Percentiles rank a stretch among this genome's conserved stretches.
Conservation (phyloP, 2,888 invertebrate genomes). For the Stegana nigrithorax region DNA sequence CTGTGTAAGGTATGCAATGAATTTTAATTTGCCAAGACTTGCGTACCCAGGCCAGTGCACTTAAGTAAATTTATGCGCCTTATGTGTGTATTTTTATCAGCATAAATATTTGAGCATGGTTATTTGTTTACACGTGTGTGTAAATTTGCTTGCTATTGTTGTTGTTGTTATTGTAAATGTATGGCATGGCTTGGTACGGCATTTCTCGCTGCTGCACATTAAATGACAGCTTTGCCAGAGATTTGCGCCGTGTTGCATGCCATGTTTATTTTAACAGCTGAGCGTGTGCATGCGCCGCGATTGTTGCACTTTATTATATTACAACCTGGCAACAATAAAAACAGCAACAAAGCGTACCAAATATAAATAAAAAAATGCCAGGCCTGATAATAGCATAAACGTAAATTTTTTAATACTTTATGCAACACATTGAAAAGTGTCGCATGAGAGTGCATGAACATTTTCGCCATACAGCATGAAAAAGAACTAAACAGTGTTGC, state of each 20-base stretch:
- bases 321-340: no score
- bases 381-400: no score
- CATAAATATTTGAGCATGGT: slow-evolving; percentile 43
- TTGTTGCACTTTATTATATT: no score
- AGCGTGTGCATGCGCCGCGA: no score
- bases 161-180: slow-evolving; percentile 13
- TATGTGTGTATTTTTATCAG: slow-evolving; percentile 30
- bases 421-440: no score
- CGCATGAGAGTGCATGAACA: no score
- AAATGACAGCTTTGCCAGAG: slow-evolving; percentile 44
- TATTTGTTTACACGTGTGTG: slow-evolving; percentile 27
- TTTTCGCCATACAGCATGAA: no score
- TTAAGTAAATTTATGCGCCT: slow-evolving; percentile 39
- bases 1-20: slow-evolving; percentile 15
- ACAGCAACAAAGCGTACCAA: no score
- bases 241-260: slow-evolving; percentile 28
- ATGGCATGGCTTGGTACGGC: not conserved
- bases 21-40: slow-evolving; percentile 25
- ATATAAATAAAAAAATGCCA: no score
- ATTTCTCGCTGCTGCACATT: slow-evolving; percentile 22
- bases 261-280: no score
- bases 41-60: slow-evolving; percentile 15
- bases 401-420: no score
- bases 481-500: no score
- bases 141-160: not conserved